A percentile compares a stretch with the other conserved stretches of the same genome.
Evolutionary conservation across 2,888 invertebrate species (phyloP).

Genomic region (Cataglyphis altisquamis): DNA sequence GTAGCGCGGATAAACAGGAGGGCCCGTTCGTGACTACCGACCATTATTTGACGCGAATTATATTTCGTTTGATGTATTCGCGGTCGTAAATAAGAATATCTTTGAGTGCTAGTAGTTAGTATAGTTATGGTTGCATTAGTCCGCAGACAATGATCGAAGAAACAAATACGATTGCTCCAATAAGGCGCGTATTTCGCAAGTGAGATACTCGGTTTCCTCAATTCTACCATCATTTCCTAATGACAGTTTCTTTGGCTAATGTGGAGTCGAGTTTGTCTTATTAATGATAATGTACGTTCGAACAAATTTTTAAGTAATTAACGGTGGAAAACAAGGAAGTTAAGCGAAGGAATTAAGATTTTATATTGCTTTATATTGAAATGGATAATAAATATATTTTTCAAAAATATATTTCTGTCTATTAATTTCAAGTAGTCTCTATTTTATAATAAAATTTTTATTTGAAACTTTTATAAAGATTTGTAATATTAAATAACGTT

Average conservation of each 20-base stretch:
- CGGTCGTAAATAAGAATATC: constrained; percentile 25
- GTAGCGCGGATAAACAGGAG: constrained; percentile 28
- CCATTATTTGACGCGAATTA: constrained; percentile 32
- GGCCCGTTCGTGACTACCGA: constrained; percentile 34
- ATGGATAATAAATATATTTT: neutral
- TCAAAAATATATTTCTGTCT: neutral
- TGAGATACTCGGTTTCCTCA: neutral
- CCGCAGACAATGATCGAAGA: neutral
- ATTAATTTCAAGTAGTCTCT: neutral
- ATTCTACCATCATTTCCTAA: constrained; percentile 18
- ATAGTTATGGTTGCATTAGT: neutral
- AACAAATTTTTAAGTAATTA: neutral
- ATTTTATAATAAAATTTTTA: neutral
- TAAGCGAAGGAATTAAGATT: neutral
- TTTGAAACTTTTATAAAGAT: too few relatives aligned
- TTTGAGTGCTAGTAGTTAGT: constrained; percentile 14
- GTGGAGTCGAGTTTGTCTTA: neutral
- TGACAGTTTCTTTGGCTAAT: neutral
- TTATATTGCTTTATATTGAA: neutral
- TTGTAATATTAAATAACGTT: neutral
- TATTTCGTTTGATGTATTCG: constrained; percentile 8
- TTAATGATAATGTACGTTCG: neutral
- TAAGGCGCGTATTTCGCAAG: constrained; percentile 5
- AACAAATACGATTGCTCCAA: neutral
- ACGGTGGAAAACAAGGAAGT: neutral